phyloP scores from a whole-genome alignment of 1,140 invertebrate species.

The Leptopilina clavipes region DNA sequence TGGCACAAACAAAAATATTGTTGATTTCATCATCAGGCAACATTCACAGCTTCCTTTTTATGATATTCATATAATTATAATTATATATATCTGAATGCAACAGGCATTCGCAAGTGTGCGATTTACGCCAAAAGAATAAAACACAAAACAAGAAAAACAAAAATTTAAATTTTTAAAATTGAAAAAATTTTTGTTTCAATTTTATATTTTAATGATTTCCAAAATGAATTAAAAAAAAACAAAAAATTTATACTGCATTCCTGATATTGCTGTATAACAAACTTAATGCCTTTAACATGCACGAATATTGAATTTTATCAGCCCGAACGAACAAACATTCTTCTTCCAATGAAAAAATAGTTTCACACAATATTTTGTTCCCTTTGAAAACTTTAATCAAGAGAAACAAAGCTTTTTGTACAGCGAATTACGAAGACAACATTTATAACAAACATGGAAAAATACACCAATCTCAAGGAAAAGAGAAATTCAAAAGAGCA shows the following conservation, averaged over 20 bases:
- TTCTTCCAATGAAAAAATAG: neutral
- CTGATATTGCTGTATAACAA: neutral
- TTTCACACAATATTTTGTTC: neutral
- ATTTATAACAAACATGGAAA: neutral
- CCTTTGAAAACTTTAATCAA: neutral
- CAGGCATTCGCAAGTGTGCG: constrained; percentile 7
- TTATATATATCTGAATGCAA: neutral
- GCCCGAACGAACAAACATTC: too few species aligned
- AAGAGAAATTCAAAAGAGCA: neutral
- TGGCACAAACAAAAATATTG: neutral
- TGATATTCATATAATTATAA: too few species aligned
- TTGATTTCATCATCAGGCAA: constrained; percentile 9
- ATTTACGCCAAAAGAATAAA: too few species aligned
- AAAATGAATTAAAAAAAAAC: too few species aligned
- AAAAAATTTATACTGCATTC: neutral
- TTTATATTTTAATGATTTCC: too few species aligned
- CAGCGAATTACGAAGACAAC: constrained; percentile 16
- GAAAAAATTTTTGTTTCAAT: too few species aligned
- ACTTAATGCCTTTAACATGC: neutral
- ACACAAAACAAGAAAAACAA: too few species aligned
- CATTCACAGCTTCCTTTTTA: constrained; percentile 14
- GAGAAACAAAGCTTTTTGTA: neutral
- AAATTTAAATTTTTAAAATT: neutral
- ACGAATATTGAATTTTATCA: neutral
- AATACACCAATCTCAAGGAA: constrained; percentile 15